Percentiles rank a stretch among this genome's conserved stretches.
These are phyloP conservation scores for Butorides virescens DNA, from an alignment of 2,113 vertebrate genomes.

Conservation along the genomic window DNA sequence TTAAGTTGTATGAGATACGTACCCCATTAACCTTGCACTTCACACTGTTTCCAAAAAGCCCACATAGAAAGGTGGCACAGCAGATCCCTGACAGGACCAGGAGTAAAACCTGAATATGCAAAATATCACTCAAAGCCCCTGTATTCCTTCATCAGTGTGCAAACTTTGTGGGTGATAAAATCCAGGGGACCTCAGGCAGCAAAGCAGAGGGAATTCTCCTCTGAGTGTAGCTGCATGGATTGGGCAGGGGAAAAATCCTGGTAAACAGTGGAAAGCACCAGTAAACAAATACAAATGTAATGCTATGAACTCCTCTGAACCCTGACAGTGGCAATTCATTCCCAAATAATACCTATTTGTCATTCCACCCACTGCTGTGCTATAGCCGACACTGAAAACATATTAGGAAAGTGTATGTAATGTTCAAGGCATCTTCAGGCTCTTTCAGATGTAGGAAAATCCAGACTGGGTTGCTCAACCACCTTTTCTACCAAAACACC, in stretches of 20 bases:
- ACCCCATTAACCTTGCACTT: background rate
- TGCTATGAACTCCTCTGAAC: slow-evolving; percentile 43
- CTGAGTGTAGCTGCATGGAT: background rate
- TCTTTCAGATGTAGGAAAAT: slow-evolving; percentile 60
- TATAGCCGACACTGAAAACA: slow-evolving; percentile 55
- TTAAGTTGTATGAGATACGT: background rate
- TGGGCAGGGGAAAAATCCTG: background rate
- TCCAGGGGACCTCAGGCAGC: background rate
- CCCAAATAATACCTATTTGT: slow-evolving; percentile 53
- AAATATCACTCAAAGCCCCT: background rate
- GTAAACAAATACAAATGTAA: slow-evolving; percentile 36
- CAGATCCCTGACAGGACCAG: background rate
- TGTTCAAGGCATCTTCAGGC: slow-evolving; percentile 57
- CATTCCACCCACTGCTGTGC: slow-evolving; percentile 62
- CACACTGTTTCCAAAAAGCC: background rate
- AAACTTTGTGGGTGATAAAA: background rate
- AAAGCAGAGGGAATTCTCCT: background rate
- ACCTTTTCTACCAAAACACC: slow-evolving; percentile 68
- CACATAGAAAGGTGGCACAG: background rate
- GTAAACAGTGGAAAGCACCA: slow-evolving; percentile 9
- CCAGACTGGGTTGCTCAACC: slow-evolving; percentile 65
- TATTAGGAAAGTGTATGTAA: slow-evolving; percentile 66
- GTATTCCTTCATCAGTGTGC: background rate
- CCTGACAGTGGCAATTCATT: slow-evolving; percentile 12
- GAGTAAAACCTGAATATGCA: background rate